Base-by-base conservation (phyloP, 2,888 invertebrate species). In the Drosophila colorata region DNA sequence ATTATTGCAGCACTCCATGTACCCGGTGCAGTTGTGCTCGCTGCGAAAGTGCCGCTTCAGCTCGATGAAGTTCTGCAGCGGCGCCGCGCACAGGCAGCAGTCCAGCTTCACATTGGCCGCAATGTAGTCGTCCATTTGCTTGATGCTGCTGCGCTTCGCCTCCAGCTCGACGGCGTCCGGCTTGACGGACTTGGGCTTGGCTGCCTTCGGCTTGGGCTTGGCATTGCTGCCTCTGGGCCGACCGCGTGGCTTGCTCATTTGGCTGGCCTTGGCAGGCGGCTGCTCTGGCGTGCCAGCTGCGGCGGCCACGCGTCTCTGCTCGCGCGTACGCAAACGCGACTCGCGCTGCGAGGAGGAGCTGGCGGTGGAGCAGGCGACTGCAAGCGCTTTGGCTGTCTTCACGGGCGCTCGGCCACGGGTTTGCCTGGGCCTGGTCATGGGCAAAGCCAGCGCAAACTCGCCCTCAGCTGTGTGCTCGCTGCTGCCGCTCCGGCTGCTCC, bases 1-100 rank as follows among this genome's bases (percentile, higher is more conserved):
- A 69, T 90, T 88, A 16, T 90, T 90, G 53, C 88, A 88, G 46
- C 88, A 88, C 37, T 77, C 69, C 35, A 90, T 71, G 23, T 88
- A 88, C 0, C 90, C 88, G 3, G 75, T 79, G 48, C 90, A 87
- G 16, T 78, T 74, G 57, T 88, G 88, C 35, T 55, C 70, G 40
- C 47, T 20, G 0, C 90, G 82, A 47, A 88, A 88, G 70, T 88
- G 88, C 0, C 78, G 78, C 61, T 88, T 88, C 35, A 88, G 66
- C 5, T 87, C 89, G 35, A 64, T 74, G 13, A 86, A 86, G 38
- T 86, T 68, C 20, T 56, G 49, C 18, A 86, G 28, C 0, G 90
- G 87, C 1, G 60, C 60, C 0, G 78, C 66, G 53, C 85, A 86
- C 2, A 86, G 58, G 44, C 87, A 80, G 16, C 85, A 86, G 14